Conservation (phyloP, 1,140 invertebrate genomes). For the Saccostrea glomerata region DNA sequence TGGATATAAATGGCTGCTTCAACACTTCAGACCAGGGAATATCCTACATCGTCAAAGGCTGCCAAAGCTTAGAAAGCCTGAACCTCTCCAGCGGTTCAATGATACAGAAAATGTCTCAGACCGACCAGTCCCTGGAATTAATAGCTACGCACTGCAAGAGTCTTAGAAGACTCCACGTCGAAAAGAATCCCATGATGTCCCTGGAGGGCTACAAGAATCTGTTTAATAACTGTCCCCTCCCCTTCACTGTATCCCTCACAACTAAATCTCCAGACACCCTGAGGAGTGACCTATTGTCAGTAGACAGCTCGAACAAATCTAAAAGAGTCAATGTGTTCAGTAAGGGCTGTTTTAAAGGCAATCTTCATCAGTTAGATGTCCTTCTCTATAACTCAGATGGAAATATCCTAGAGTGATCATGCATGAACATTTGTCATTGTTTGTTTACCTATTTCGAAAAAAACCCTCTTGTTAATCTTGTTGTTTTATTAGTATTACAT, state of each 20-base stretch:
- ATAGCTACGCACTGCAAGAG: conserved; percentile 13
- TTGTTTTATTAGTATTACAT: no score
- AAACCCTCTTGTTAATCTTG: no score
- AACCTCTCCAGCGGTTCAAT: not conserved
- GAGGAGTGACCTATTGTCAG: not conserved
- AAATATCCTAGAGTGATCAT: not conserved
- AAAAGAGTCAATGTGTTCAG: conserved; percentile 9
- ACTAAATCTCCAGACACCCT: not conserved
- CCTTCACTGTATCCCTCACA: not conserved
- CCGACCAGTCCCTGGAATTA: not conserved
- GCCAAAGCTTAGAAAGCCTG: not conserved
- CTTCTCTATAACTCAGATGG: conserved; percentile 6
- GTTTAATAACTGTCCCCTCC: not conserved
- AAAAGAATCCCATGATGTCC: conserved; percentile 14
- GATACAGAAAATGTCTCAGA: conserved; percentile 10
- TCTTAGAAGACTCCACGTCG: not conserved
- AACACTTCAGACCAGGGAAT: conserved; percentile 6
- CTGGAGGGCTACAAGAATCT: conserved; percentile 23
- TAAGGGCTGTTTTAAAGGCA: conserved; percentile 9
- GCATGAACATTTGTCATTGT: not conserved
- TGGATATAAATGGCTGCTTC: conserved; percentile 26
- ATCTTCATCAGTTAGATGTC: not conserved
- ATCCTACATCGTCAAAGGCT: not conserved
- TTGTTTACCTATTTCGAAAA: no score
- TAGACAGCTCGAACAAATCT: not conserved